These are phyloP conservation scores for Polydrusus pterygomalis DNA, from an alignment of 2,888 invertebrate genomes.

Conservation along the genomic window DNA sequence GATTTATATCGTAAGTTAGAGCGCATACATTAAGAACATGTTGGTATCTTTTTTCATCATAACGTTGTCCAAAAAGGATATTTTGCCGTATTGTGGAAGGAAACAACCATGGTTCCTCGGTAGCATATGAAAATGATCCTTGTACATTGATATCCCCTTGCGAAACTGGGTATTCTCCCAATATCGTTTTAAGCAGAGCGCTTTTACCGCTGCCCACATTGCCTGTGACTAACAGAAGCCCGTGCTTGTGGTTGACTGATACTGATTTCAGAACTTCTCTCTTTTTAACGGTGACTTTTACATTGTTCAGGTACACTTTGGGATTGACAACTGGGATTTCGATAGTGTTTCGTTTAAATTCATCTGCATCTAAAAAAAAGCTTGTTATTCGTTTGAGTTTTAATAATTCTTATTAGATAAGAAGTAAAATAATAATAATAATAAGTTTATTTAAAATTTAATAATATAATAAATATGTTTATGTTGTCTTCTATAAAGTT, in stretches of 20 bases:
- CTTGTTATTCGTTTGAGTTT: not conserved
- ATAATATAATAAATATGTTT: too few species aligned
- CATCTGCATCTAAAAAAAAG: conserved; percentile 40
- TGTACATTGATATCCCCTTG: conserved; percentile 57
- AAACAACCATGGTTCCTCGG: conserved; percentile 66
- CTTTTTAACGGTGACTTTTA: conserved; percentile 59
- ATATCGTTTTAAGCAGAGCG: conserved; percentile 62
- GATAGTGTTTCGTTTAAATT: conserved; percentile 7
- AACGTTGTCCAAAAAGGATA: conserved; percentile 68
- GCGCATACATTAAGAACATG: conserved; percentile 71
- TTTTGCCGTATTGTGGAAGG: conserved; percentile 65
- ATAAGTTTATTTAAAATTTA: too few species aligned
- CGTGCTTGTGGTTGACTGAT: conserved; percentile 69
- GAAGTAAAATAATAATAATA: too few species aligned
- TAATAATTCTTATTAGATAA: too few species aligned
- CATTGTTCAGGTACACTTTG: conserved; percentile 42
- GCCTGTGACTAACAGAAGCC: conserved; percentile 76
- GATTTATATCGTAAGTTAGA: conserved; percentile 73
- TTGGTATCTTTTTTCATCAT: conserved; percentile 66
- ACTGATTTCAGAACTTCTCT: conserved; percentile 70
- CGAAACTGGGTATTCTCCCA: conserved; percentile 60
- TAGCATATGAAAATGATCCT: conserved; percentile 64
- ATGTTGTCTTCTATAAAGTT: too few species aligned
- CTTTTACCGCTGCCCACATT: conserved; percentile 72
- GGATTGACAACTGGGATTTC: conserved; percentile 20